These are phyloP conservation scores for Bombus huntii DNA, from an alignment of 1,140 invertebrate genomes.

Conservation along the genomic window DNA sequence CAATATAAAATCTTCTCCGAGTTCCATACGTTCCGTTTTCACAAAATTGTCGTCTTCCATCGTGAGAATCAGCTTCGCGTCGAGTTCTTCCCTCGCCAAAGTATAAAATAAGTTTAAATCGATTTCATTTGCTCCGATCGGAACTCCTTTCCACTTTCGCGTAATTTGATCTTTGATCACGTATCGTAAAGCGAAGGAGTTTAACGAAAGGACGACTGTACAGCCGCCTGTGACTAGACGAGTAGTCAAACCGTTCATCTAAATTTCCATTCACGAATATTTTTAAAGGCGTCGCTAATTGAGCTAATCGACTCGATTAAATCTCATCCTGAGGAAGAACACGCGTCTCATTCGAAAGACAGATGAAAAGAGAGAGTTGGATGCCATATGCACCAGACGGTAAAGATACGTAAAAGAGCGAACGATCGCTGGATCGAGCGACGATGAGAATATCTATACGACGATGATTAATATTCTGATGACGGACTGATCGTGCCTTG, in stretches of 20 bases:
- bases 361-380: conserved; percentile 36
- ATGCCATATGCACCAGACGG: conserved; percentile 31
- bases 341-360: not conserved
- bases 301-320: conserved; percentile 17
- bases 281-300: conserved; percentile 14
- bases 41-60: no score
- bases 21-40: no score
- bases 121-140: no score
- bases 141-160: no score
- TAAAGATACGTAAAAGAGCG: conserved; percentile 34
- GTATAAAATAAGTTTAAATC: no score
- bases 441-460: conserved; percentile 73
- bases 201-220: not conserved
- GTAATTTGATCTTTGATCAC: no score
- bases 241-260: not conserved
- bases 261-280: not conserved
- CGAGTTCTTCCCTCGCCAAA: no score
- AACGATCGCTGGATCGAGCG: conserved; percentile 65
- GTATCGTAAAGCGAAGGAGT: not conserved
- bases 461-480: conserved; percentile 76
- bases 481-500: conserved; percentile 74
- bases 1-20: no score
- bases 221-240: no score
- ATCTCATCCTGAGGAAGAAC: conserved; percentile 36
- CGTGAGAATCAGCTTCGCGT: no score